Percentiles rank a stretch among this genome's conserved stretches.
These are phyloP conservation scores for Phalangium opilio DNA, from an alignment of 2,888 invertebrate genomes.

Conservation along the genomic window DNA sequence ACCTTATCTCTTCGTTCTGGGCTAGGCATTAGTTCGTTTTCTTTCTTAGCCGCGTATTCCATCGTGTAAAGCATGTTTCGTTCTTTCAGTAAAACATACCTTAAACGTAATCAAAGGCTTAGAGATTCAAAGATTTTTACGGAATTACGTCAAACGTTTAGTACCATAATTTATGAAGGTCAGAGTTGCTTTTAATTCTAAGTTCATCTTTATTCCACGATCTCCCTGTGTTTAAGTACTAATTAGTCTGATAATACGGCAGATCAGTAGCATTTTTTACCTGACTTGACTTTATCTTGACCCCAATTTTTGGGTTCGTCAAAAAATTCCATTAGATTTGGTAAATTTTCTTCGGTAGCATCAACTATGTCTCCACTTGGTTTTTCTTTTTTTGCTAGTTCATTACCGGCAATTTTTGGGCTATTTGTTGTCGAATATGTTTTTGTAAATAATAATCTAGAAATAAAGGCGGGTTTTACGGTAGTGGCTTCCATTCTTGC, in stretches of 20 bases:
- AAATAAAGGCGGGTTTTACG: no score
- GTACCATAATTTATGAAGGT: conserved; percentile 96
- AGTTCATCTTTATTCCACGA: conserved; percentile 81
- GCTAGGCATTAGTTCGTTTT: conserved; percentile 58
- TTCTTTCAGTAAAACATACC: conserved; percentile 80
- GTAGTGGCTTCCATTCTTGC: no score
- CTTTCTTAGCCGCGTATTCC: conserved; percentile 59
- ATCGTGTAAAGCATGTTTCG: conserved; percentile 92
- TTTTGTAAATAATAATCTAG: no score
- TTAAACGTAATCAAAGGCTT: conserved; percentile 25
- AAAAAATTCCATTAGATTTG: conserved; percentile 55
- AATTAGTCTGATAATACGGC: no score
- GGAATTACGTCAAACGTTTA: neutral
- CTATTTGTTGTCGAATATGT: no score
- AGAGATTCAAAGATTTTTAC: neutral
- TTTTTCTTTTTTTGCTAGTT: no score
- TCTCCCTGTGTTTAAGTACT: conserved; percentile 39
- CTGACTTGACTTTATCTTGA: conserved; percentile 53
- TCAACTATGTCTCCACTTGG: no score
- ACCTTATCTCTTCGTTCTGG: conserved; percentile 87
- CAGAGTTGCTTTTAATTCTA: conserved; percentile 81
- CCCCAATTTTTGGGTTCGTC: conserved; percentile 73
- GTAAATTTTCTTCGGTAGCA: no score
- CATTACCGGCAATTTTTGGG: no score
- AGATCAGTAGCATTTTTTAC: no score